phyloP scores from a whole-genome alignment of 2,888 invertebrate genomes.

The Adelognathus sp. region DNA sequence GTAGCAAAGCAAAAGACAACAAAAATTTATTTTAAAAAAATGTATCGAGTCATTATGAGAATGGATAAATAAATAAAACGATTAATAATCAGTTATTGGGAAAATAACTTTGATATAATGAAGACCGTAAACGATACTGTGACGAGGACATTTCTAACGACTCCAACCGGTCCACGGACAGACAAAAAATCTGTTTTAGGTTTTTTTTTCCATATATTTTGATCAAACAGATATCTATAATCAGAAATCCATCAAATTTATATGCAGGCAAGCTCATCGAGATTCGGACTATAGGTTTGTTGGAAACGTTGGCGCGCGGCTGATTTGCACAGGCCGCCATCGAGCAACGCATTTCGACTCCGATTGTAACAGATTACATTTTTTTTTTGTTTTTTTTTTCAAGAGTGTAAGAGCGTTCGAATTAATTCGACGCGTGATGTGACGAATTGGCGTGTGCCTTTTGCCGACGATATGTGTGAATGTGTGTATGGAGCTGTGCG shows the following conservation, averaged over 20 bases:
- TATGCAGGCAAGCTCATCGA: conserved; percentile 70
- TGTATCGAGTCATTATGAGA: too few relatives aligned
- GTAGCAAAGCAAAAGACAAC: neutral
- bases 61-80: too few relatives aligned
- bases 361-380: conserved; percentile 40
- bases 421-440: conserved; percentile 66
- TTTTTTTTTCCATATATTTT: neutral
- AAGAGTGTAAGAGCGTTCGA: conserved; percentile 53
- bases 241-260: conserved; percentile 62
- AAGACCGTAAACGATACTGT: neutral
- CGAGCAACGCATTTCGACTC: conserved; percentile 37
- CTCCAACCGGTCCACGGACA: conserved; percentile 7
- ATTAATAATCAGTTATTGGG: too few relatives aligned
- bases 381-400: too few relatives aligned
- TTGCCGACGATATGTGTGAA: conserved; percentile 36
- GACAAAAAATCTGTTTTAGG: neutral
- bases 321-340: conserved; percentile 59
- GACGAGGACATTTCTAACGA: conserved; percentile 8
- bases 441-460: conserved; percentile 60
- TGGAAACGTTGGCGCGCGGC: conserved; percentile 50
- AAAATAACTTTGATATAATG: neutral
- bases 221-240: neutral
- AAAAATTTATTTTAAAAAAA: neutral
- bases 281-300: conserved; percentile 57
- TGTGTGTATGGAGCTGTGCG: neutral